Base-by-base conservation (phyloP, 64 coral and sea anemone genomes). In the Astreopora myriophthalma region DNA sequence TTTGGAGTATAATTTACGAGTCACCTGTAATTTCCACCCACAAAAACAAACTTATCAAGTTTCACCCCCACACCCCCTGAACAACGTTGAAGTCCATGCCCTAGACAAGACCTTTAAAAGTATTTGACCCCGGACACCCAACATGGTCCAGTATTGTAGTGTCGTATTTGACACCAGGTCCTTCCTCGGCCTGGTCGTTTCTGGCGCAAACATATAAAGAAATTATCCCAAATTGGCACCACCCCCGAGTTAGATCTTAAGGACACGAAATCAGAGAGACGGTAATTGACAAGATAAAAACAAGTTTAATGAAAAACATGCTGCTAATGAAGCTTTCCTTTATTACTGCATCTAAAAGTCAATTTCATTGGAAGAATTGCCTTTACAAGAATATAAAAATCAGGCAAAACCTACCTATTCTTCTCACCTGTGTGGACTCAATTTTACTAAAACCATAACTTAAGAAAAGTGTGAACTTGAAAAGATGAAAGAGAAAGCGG, bases 251-350 rank as follows among this genome's bases (percentile, higher is more conserved):
- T 46, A 6, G 4, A 6, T 4, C 4, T 46, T 46, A 46, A 4
- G 42, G 4, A 46, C 62, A 66, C 23, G 27, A 66, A 7, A 66
- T 17, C 19, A 66, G 19, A 70, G 24, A 66, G 17, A 66, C 4
- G 17, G 22, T 61, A 8, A 19, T 28, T 66, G 22, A 10, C 62
- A 70, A 66, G 62, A 66, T 70, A 10, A 73, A 37, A 73, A 73
- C 70, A 37, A 73, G 11, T 73, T 73, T 73, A 73, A 37, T 73
- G 70, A 73, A 73, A 73, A 71, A 71, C 26, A 31, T 71, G 32
- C 70, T 33, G 17, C 20, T 73, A 37, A 38, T 64, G 9, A n/a
- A 64, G 61, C 20, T 1, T 8, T 13, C 32, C 37, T 73, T 6
- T 11, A 14, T 70, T 64, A 64, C 24, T 26, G 26, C 12, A 70